Evolutionary conservation across 2,113 vertebrate species (phyloP).

Genomic region (Trematocara marginatum): DNA sequence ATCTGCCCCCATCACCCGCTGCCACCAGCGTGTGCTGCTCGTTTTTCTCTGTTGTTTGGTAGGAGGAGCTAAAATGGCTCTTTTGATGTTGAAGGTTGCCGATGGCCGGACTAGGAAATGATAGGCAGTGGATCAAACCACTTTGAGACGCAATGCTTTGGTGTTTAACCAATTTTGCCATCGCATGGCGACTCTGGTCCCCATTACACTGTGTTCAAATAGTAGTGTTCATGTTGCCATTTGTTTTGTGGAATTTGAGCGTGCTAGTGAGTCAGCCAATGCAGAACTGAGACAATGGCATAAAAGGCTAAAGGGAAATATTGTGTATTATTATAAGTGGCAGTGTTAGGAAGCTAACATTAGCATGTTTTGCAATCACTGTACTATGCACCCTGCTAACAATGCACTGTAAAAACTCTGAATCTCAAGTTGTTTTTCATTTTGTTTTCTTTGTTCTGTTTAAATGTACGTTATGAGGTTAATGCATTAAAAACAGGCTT

Average conservation of each 20-base stretch:
- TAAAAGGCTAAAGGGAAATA: neutral
- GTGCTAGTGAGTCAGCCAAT: neutral
- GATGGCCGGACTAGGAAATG: accelerated
- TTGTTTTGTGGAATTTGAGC: neutral
- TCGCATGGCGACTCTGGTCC: neutral
- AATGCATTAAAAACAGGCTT: neutral
- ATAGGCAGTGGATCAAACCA: neutral
- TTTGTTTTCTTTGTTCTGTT: neutral
- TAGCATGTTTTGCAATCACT: neutral
- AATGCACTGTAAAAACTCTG: neutral
- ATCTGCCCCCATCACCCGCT: neutral
- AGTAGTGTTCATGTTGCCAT: neutral
- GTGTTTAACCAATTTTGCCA: neutral
- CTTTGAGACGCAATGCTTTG: neutral
- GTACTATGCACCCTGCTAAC: neutral
- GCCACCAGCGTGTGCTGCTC: neutral
- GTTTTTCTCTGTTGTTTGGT: neutral
- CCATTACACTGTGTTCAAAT: neutral
- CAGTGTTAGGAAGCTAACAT: neutral
- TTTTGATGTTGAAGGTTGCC: neutral
- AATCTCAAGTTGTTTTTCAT: neutral
- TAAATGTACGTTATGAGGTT: neutral
- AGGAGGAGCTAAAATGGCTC: neutral
- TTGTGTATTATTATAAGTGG: neutral
- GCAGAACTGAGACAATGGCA: neutral